Evolutionary conservation across 2,113 vertebrate species (phyloP).

Genomic region (Triplophysa dalaica): DNA sequence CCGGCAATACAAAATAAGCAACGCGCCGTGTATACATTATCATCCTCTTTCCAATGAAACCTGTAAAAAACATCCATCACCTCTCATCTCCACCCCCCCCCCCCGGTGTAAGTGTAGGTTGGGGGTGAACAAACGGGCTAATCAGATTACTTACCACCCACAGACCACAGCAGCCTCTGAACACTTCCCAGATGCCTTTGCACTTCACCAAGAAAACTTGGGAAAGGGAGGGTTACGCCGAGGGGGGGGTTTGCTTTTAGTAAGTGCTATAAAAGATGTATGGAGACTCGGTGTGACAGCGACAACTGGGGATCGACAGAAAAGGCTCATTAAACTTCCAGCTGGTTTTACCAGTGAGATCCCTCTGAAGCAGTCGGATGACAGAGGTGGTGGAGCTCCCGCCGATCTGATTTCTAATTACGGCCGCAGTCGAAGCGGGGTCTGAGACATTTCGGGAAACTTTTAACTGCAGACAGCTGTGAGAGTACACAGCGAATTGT

Average conservation of each 20-base stretch:
- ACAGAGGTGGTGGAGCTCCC: slow-evolving; percentile 13
- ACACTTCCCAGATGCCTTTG: slow-evolving; percentile 8
- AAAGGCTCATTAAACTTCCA: slow-evolving; percentile 40
- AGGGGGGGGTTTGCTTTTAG: slow-evolving; percentile 21
- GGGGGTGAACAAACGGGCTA: slow-evolving; percentile 33
- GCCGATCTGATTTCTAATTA: slow-evolving; percentile 28
- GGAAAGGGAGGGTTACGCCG: no score
- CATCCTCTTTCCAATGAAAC: neutral
- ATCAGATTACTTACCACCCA: slow-evolving; percentile 46
- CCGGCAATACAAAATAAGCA: slow-evolving; percentile 13
- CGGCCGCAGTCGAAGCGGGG: neutral
- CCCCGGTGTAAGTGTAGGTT: slow-evolving; percentile 20
- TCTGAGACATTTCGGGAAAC: neutral
- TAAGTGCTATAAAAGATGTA: slow-evolving; percentile 17
- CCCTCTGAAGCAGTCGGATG: slow-evolving; percentile 6
- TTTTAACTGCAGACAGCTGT: slow-evolving; percentile 12
- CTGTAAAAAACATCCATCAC: slow-evolving; percentile 33
- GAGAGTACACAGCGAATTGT: slow-evolving; percentile 36
- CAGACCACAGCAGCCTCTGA: slow-evolving; percentile 19
- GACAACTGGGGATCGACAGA: slow-evolving; percentile 13
- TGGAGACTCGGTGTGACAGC: slow-evolving; percentile 15
- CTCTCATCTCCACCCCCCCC: neutral
- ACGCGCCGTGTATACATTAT: neutral
- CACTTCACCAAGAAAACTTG: slow-evolving; percentile 24
- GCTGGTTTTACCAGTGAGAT: slow-evolving; percentile 3